These are phyloP conservation scores for Leptinotarsa peninsularis DNA, from an alignment of 2,888 invertebrate genomes.

Conservation along the genomic window DNA sequence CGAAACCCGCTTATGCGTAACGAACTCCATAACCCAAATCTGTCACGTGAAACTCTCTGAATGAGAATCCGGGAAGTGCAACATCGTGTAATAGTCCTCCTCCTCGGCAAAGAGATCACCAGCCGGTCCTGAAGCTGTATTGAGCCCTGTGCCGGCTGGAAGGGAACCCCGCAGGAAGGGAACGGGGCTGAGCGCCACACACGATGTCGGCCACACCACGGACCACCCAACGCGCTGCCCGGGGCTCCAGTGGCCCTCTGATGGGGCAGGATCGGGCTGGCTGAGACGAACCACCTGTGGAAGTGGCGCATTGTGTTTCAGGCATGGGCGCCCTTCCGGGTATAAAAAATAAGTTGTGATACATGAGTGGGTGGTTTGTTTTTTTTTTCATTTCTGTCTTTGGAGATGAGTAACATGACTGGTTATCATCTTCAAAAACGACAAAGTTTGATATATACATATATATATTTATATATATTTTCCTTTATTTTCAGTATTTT, in stretches of 20 bases:
- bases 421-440: too few species aligned
- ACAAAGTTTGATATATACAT: too few species aligned
- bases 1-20: too few species aligned
- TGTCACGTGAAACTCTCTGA: background rate
- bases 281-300: constrained; percentile 30
- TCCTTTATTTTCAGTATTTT: too few species aligned
- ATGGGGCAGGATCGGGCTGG: constrained; percentile 33
- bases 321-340: background rate
- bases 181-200: constrained; percentile 60
- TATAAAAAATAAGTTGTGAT: background rate
- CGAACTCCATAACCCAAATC: too few species aligned
- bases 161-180: constrained; percentile 40
- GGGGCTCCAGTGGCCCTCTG: constrained; percentile 45
- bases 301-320: background rate
- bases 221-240: constrained; percentile 64
- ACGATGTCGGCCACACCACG: constrained; percentile 66
- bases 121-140: constrained; percentile 17
- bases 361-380: too few species aligned
- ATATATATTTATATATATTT: too few species aligned
- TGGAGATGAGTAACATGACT: too few species aligned
- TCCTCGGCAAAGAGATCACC: background rate
- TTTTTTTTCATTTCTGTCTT: too few species aligned
- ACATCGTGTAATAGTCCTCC: constrained; percentile 28
- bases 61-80: constrained; percentile 24
- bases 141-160: constrained; percentile 42